phyloP scores from a whole-genome alignment of 2,113 vertebrate genomes.

The Proterorhinus semilunaris region DNA sequence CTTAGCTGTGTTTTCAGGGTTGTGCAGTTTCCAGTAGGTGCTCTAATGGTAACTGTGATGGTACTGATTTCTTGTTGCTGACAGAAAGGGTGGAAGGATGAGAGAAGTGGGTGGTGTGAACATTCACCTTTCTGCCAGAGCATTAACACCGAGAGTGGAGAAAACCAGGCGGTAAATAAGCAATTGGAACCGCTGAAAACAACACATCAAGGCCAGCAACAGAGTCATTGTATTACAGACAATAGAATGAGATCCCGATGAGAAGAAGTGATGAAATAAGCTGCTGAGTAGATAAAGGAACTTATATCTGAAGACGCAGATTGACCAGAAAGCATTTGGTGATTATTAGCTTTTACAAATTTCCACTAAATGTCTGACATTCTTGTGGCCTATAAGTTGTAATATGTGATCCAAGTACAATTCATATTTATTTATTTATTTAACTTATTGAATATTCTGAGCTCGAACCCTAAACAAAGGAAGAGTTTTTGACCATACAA shows the following conservation, averaged over 20 bases:
- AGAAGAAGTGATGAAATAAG: background rate
- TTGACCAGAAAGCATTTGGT: no score
- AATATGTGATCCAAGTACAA: no score
- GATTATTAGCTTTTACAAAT: no score
- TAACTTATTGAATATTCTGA: no score
- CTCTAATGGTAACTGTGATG: conserved; percentile 67
- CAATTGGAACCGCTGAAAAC: conserved; percentile 26
- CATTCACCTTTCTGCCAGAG: conserved; percentile 42
- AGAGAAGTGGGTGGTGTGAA: conserved; percentile 67
- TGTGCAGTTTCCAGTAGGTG: conserved; percentile 53
- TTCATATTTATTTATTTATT: no score
- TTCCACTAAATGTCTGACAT: no score
- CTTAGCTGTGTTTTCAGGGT: conserved; percentile 11
- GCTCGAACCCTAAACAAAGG: no score
- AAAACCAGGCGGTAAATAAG: conserved; percentile 31
- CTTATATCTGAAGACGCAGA: no score
- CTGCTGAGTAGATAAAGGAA: background rate
- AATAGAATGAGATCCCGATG: background rate
- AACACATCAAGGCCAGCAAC: conserved; percentile 15
- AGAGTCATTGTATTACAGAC: background rate
- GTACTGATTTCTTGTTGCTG: conserved; percentile 38
- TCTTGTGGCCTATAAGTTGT: no score
- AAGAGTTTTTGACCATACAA: no score
- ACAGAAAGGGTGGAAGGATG: conserved; percentile 50
- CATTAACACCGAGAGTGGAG: conserved; percentile 14